phyloP scores from a whole-genome alignment of 2,888 invertebrate genomes.

The Caenorhabditis becei region DNA sequence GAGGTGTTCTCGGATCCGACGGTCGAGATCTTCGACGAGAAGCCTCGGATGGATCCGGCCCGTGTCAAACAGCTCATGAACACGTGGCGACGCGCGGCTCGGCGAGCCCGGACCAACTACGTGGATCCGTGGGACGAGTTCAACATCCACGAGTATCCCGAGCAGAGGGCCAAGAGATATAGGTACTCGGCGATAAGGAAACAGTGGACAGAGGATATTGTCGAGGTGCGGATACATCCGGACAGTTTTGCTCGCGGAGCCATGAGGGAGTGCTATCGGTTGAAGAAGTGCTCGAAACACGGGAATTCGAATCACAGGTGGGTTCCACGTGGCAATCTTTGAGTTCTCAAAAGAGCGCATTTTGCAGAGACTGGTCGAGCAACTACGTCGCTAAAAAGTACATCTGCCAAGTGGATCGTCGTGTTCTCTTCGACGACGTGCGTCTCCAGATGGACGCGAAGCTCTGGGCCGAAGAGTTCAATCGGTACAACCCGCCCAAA shows the following conservation, averaged over 20 bases:
- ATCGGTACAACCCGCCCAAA: slow-evolving; percentile 84
- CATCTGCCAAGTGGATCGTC: slow-evolving; percentile 82
- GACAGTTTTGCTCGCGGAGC: slow-evolving; percentile 84
- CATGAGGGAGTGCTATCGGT: slow-evolving; percentile 85
- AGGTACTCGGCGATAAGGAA: slow-evolving; percentile 84
- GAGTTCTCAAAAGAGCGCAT: too few relatives aligned
- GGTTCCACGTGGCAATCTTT: too few relatives aligned
- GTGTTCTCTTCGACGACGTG: slow-evolving; percentile 85
- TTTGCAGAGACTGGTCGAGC: slow-evolving; percentile 83
- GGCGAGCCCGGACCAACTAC: slow-evolving; percentile 70
- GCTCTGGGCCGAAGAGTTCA: slow-evolving; percentile 85
- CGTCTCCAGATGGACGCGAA: slow-evolving; percentile 85
- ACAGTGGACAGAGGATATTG: slow-evolving; percentile 84
- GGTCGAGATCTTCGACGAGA: slow-evolving; percentile 14
- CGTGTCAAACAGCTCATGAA: slow-evolving; percentile 66
- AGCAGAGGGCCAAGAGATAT: slow-evolving; percentile 82
- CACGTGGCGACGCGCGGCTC: slow-evolving; percentile 70
- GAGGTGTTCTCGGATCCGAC: slow-evolving; percentile 31
- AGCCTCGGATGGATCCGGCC: slow-evolving; percentile 44
- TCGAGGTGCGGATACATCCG: slow-evolving; percentile 82
- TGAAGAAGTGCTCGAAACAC: slow-evolving; percentile 82
- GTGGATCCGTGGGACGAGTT: slow-evolving; percentile 84
- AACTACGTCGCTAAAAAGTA: slow-evolving; percentile 85
- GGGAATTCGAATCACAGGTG: too few relatives aligned
- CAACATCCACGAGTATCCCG: slow-evolving; percentile 83